Conservation (phyloP, 2,888 invertebrate species). For the Petrophora chlorosata region DNA sequence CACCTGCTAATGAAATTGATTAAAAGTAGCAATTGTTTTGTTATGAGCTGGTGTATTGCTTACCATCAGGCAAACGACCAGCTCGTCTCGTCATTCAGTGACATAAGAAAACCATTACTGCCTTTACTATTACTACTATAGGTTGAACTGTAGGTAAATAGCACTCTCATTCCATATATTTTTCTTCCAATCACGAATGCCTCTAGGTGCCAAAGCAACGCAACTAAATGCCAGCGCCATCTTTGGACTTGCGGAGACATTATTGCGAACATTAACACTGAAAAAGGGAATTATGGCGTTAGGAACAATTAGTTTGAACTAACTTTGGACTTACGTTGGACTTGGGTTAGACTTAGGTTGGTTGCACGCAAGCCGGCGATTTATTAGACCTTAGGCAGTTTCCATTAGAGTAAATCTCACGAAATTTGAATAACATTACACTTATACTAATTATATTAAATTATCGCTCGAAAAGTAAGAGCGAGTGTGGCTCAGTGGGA, state of each 20-base stretch:
- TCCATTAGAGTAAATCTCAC: not conserved
- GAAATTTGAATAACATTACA: too few relatives aligned
- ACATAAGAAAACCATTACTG: too few relatives aligned
- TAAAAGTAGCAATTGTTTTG: too few relatives aligned
- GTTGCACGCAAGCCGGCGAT: not conserved
- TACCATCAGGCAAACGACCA: too few relatives aligned
- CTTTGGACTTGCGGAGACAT: slow-evolving; percentile 12
- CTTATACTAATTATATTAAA: too few relatives aligned
- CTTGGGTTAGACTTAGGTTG: slow-evolving; percentile 1
- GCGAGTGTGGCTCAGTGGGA: too few relatives aligned
- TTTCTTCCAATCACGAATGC: slow-evolving; percentile 22
- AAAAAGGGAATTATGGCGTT: slow-evolving; percentile 33
- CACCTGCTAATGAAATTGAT: too few relatives aligned
- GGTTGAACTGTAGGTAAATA: not conserved
- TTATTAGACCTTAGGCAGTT: slow-evolving; percentile 4
- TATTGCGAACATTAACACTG: slow-evolving; percentile 21
- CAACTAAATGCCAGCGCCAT: slow-evolving; percentile 14
- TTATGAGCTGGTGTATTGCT: too few relatives aligned
- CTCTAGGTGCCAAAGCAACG: slow-evolving; percentile 23
- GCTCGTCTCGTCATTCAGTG: too few relatives aligned
- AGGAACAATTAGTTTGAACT: slow-evolving; percentile 34
- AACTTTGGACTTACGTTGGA: too few relatives aligned
- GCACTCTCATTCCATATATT: slow-evolving; percentile 6
- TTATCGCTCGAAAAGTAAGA: too few relatives aligned
- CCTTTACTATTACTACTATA: too few relatives aligned